Evolutionary conservation across 1,140 invertebrate genomes (phyloP), one percentile per base, ranked within the genome.

Genomic region (Nilaparvata lugens): DNA sequence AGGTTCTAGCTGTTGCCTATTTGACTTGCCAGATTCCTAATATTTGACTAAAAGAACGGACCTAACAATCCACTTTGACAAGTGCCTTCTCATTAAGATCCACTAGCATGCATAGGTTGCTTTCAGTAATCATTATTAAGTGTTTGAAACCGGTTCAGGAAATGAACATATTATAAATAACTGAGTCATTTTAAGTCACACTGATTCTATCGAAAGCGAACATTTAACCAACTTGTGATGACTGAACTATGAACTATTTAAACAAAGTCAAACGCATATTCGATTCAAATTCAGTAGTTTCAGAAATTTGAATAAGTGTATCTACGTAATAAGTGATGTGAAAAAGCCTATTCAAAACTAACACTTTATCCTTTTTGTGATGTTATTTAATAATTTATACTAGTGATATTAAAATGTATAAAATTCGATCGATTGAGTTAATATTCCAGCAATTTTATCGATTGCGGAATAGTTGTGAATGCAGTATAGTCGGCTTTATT

Each of bases 91-190:
- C 25, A 52, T 58, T 53, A 45, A 43, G 52, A 48, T 58, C 52
- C 61, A 58, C 48, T 56, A 51, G 61, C 61, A 57, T 62, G 61
- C 61, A 38, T 57, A 57, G 61, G 55, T 52, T 62, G 51, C 56
- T 62, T 62, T 57, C 45, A 56, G 25, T 56, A 42, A 38, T 56
- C 43, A 16, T 45, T 19, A 48, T 18, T 48, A 48, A 48, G 45
- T 48, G 45, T 48, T 48, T 19, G 16, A 19, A 19, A 48, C 45
- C 45, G 21, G 45, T 48, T 48, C 2, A 48, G 45, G 11, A 48
- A 35, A 35, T 35, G 31, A 11, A 35, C 31, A 35, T 35, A 4
- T 35, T 35, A 35, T 35, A 1, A 35, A 35, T 35, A 11, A 35
- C 31, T 35, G 13, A 35, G 31, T 35, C 31, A 35, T 9, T 6